phyloP scores from a whole-genome alignment of 23 tunicate species.

The Styela clava region DNA sequence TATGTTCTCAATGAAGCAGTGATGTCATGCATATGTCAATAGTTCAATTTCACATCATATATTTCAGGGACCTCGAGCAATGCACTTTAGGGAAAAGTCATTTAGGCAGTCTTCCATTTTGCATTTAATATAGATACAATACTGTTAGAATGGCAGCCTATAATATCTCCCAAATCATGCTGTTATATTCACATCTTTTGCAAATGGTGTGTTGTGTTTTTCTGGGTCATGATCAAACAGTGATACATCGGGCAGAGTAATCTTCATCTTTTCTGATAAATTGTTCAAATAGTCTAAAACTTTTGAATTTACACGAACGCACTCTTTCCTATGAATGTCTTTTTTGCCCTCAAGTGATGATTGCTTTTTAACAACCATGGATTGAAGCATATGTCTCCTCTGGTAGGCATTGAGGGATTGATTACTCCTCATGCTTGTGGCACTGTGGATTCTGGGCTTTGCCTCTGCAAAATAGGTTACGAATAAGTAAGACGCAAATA shows the following conservation, averaged over 20 bases:
- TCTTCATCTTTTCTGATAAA: conserved; percentile 55
- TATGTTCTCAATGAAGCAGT: too few species aligned
- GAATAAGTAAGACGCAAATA: too few species aligned
- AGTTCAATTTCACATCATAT: too few species aligned
- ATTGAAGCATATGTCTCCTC: conserved; percentile 52
- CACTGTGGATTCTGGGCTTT: conserved; percentile 51
- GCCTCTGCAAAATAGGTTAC: too few species aligned
- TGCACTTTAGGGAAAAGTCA: too few species aligned
- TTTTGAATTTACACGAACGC: conserved; percentile 43
- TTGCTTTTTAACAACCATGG: conserved; percentile 62
- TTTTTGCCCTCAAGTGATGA: conserved; percentile 61
- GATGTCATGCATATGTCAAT: too few species aligned
- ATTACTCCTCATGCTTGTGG: conserved; percentile 64
- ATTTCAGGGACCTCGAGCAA: too few species aligned
- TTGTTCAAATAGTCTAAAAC: conserved; percentile 32
- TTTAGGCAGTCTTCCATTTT: too few species aligned
- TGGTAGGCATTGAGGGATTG: conserved; percentile 59
- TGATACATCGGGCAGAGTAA: conserved; percentile 52
- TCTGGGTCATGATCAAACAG: conserved; percentile 38
- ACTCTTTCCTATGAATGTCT: conserved; percentile 38
- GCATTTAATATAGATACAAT: too few species aligned
- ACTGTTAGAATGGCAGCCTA: too few species aligned
- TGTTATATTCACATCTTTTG: conserved; percentile 51
- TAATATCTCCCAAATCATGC: conserved; percentile 4
- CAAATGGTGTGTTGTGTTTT: conserved; percentile 69